These are phyloP conservation scores for Rhopalosiphum padi DNA, from an alignment of 1,140 invertebrate genomes.

Conservation along the genomic window DNA sequence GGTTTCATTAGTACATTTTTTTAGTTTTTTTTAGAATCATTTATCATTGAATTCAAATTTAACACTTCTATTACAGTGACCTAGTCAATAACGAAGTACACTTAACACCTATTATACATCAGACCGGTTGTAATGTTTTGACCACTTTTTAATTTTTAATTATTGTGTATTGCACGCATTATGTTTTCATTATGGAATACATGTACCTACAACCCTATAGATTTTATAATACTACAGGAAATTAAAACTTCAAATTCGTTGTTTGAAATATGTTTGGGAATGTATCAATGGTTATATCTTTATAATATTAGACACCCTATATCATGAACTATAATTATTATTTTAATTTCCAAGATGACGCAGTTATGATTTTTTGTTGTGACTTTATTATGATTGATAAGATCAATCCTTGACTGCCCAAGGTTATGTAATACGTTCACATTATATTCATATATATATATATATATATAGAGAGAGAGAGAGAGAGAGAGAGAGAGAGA, in stretches of 20 bases:
- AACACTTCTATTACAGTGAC: too few species aligned
- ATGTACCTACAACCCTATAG: background rate
- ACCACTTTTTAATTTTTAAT: background rate
- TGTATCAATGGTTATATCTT: background rate
- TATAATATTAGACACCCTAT: background rate
- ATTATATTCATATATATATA: background rate
- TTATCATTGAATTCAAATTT: too few species aligned
- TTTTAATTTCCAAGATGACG: background rate
- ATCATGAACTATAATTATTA: background rate
- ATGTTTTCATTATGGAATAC: background rate
- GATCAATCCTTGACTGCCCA: constrained; percentile 13
- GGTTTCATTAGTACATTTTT: too few species aligned
- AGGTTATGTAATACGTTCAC: constrained; percentile 5
- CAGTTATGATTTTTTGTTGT: background rate
- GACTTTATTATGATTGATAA: constrained; percentile 27
- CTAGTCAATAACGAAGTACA: too few species aligned
- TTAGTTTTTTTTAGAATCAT: too few species aligned
- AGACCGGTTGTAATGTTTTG: too few species aligned
- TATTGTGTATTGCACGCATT: background rate
- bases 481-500: too few species aligned
- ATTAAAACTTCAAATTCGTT: background rate
- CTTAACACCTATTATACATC: too few species aligned
- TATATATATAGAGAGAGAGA: too few species aligned
- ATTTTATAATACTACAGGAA: background rate
- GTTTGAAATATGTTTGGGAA: background rate